Evolutionary conservation across 2,888 invertebrate genomes (phyloP), one percentile per base, ranked within the genome.

Genomic region (Podotricha telesiphe): DNA sequence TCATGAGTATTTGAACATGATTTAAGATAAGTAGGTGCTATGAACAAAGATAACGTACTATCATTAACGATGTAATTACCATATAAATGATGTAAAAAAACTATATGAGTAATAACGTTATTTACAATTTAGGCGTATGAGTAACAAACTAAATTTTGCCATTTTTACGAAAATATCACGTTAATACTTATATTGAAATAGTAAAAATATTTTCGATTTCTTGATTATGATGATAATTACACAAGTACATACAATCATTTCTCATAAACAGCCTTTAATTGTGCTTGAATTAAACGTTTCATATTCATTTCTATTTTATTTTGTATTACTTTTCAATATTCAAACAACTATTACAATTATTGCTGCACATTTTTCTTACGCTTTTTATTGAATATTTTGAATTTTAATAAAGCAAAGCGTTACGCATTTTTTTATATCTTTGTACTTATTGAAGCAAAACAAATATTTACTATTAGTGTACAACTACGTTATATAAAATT

Each of bases 161-260:
- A 20, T 48, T 48, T 20, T 48, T 48, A 48, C 19, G 11, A 48
- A 48, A 48, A 48, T 48, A 48, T 48, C 11, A 48, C 48, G 13
- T 22, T 15, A 11, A 15, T 51, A 42, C 15, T 51, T 51, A 51
- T 15, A 51, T 50, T 22, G 7, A 42, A 51, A 22, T 51, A 51
- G 2, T 51, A 53, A 34, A 34, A 51, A 34, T 47, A 47, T 47
- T 17, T 47, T 17, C 7, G 17, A 17, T 47, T 8, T 47, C 17
- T 17, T 17, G 8, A 7, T 47, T 17, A n/a, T n/a, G n/a, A n/a
- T n/a, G n/a, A n/a, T n/a, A 47, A 47, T 47, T 17, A 42, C 4
- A 42, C 13, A 7, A 42, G 13, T 42, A 13, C 28, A 1, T 13
- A 42, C n/a, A n/a, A n/a, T n/a, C n/a, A n/a, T n/a, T n/a, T n/a